Percentiles rank a stretch among this genome's conserved stretches.
Conservation (phyloP, 2,888 invertebrate species). For the Mellilla xanthometata region DNA sequence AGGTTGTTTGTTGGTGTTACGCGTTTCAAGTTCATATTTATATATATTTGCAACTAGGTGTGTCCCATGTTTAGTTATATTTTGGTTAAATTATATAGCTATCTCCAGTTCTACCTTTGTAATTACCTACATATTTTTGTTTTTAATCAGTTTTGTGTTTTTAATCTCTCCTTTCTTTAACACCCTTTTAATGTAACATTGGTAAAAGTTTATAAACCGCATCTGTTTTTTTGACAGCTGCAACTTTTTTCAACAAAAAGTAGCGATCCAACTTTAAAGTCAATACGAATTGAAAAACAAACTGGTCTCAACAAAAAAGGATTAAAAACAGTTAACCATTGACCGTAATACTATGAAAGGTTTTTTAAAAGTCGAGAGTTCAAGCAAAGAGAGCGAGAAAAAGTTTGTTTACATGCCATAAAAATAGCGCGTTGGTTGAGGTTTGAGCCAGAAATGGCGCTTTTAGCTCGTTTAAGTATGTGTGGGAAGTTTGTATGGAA, state of each 20-base stretch:
- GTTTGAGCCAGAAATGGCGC: constrained; percentile 6
- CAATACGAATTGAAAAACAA: constrained; percentile 17
- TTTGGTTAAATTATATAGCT: too few relatives aligned
- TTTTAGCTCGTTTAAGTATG: background rate
- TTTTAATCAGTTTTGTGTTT: too few relatives aligned
- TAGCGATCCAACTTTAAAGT: constrained; percentile 13
- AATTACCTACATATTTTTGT: too few relatives aligned
- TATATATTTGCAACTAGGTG: too few relatives aligned
- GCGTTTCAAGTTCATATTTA: too few relatives aligned
- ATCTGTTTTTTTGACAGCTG: background rate
- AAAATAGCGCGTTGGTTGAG: constrained; percentile 16
- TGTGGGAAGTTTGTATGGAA: background rate
- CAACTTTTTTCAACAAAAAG: constrained; percentile 1
- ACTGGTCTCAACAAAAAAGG: constrained; percentile 13
- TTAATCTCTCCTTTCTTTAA: too few relatives aligned
- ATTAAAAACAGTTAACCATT: constrained; percentile 16
- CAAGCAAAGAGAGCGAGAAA: constrained; percentile 23
- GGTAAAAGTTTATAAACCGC: too few relatives aligned
- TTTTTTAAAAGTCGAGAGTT: constrained; percentile 24
- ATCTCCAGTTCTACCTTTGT: too few relatives aligned
- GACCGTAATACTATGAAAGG: constrained; percentile 22
- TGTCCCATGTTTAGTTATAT: too few relatives aligned
- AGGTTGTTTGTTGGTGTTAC: too few relatives aligned
- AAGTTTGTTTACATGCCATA: constrained; percentile 31
- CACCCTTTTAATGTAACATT: too few relatives aligned